Evolutionary conservation across 2,888 invertebrate species (phyloP), one percentile per base, ranked within the genome.

Genomic region (Venustoraphidia nigricollis): DNA sequence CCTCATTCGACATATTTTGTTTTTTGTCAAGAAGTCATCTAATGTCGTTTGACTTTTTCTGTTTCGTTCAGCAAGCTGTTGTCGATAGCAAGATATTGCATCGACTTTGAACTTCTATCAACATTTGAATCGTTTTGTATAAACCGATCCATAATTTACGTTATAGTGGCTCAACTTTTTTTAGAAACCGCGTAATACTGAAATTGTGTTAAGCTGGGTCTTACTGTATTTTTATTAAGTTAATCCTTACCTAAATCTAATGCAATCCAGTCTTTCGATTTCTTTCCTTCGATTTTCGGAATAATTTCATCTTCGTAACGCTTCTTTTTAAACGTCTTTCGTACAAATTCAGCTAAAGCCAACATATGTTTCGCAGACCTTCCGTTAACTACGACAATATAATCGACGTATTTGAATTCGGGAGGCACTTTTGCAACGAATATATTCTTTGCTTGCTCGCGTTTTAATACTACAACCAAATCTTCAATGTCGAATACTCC

Each of bases 401-500:
- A 83, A 63, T 91, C 83, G 10, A 88, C 86, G 69, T 92, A 94
- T 52, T 80, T 79, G 9, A 83, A 67, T 43, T 84, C 76, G 48
- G 71, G 63, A 1, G 93, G 85, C 1, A 94, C 77, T 41, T 73
- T 64, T 36, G 83, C 83, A 2, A 90, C 90, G 69, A 88, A 89
- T 54, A 94, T 76, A 60, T 94, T 77, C 59, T 71, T 71, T 0
- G 81, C 83, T 61, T 85, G 89, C 64, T 93, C 90, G 59, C 77
- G 73, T 54, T 74, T 72, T 34, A 96, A 66, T 27, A 91, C 66
- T 13, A 79, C 74, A 1, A 93, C 79, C 44, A 95, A 66, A 54
- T 94, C 90, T 61, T 89, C 84, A 41, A 94, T 75, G 57, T 95
- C 93, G 68, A 81, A 93, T 0, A 94, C 93, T 35, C 94, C 94